Conservation (phyloP, 2,797 vertebrate genomes). For the Leuciscus waleckii region DNA sequence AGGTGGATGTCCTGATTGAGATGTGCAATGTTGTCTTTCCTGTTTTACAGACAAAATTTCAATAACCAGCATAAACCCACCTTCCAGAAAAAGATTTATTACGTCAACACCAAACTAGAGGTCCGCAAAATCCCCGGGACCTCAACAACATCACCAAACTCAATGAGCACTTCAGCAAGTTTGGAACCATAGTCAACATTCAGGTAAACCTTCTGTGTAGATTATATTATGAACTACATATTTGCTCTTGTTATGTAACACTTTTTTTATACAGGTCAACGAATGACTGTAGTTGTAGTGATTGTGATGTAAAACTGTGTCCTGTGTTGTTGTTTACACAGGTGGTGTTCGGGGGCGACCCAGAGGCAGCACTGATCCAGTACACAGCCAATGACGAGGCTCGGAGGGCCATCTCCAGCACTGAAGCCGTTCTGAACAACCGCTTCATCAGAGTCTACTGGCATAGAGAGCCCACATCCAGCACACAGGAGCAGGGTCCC, state of each 20-base stretch:
- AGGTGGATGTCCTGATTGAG: background rate
- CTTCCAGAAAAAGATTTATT: slow-evolving; percentile 91
- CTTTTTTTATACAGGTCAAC: background rate
- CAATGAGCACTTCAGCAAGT: slow-evolving; percentile 98
- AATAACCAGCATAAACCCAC: slow-evolving; percentile 89
- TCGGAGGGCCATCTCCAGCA: slow-evolving; percentile 92
- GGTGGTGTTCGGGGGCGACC: slow-evolving; percentile 95
- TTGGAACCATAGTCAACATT: slow-evolving; percentile 97
- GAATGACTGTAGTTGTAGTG: too few relatives aligned
- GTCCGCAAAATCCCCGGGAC: slow-evolving; percentile 93
- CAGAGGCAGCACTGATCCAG: slow-evolving; percentile 93
- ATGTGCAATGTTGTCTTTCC: background rate
- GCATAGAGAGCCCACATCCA: slow-evolving; percentile 87
- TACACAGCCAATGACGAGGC: slow-evolving; percentile 94
- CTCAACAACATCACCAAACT: slow-evolving; percentile 96
- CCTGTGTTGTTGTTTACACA: slow-evolving; percentile 59
- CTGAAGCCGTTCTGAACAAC: slow-evolving; percentile 93
- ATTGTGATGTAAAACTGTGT: background rate
- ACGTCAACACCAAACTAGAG: slow-evolving; percentile 95
- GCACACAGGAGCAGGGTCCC: slow-evolving; percentile 74
- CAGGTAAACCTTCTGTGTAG: slow-evolving; percentile 80
- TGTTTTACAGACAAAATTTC: slow-evolving; percentile 81
- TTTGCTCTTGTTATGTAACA: background rate
- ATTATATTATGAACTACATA: background rate
- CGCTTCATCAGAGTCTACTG: slow-evolving; percentile 95